phyloP scores from a whole-genome alignment of 2,797 vertebrate species.

The Scolopax bukidnonensis region DNA sequence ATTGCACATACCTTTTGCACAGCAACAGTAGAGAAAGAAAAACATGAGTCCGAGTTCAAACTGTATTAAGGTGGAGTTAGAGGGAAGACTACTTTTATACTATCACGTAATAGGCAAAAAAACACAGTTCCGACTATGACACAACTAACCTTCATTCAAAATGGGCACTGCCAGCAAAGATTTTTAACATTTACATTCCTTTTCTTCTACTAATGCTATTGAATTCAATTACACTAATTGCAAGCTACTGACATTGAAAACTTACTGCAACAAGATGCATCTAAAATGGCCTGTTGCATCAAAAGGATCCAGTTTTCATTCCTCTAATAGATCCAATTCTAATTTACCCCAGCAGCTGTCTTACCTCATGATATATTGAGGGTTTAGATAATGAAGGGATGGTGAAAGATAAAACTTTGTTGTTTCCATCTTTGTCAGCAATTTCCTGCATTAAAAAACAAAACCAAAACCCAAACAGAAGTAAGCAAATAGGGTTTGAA shows the following conservation, averaged over 20 bases:
- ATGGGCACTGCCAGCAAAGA: background rate
- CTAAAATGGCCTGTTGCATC: background rate
- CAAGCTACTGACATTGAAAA: background rate
- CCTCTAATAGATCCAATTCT: background rate
- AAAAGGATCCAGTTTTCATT: slow-evolving; percentile 23
- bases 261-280: background rate
- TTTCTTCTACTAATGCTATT: background rate
- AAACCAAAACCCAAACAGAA: background rate
- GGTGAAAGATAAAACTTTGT: slow-evolving; percentile 96
- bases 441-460: slow-evolving; percentile 87
- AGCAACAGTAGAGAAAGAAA: background rate
- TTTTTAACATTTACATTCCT: background rate
- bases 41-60: background rate
- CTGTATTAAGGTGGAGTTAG: background rate
- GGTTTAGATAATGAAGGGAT: slow-evolving; percentile 98
- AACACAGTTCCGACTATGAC: background rate
- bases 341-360: slow-evolving; percentile 14
- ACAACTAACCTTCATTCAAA: background rate
- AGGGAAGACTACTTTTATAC: background rate
- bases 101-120: background rate
- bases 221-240: background rate
- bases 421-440: slow-evolving; percentile 98
- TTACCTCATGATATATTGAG: slow-evolving; percentile 97
- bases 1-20: background rate
- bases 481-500: background rate